These are phyloP conservation scores for Megalops atlanticus DNA, from an alignment of 2,113 vertebrate species.

Conservation along the genomic window DNA sequence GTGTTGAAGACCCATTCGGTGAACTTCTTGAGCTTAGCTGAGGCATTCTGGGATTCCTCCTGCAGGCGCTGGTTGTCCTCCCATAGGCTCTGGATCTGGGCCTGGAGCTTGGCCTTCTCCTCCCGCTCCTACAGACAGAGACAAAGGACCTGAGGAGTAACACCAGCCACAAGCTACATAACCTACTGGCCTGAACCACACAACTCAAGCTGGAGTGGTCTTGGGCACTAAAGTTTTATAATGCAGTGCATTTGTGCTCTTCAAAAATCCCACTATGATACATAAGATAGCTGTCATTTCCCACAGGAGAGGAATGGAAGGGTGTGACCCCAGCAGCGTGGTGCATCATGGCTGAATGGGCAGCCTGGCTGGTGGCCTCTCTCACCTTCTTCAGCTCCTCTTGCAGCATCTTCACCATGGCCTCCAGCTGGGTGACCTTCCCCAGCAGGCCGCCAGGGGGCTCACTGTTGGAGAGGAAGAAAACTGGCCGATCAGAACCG, in stretches of 20 bases:
- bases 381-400: constrained; percentile 95
- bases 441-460: constrained; percentile 87
- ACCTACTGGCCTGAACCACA: no score
- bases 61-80: constrained; percentile 96
- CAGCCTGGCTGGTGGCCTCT: not conserved
- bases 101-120: constrained; percentile 89
- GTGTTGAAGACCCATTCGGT: constrained; percentile 99
- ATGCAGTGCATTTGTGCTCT: no score
- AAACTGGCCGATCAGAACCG: not conserved
- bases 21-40: constrained; percentile 97
- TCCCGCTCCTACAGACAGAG: constrained; percentile 82
- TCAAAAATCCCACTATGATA: no score
- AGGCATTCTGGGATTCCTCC: constrained; percentile 94
- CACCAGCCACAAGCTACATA: no score
- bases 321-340: no score
- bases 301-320: no score
- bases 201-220: no score
- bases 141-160: not conserved
- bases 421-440: constrained; percentile 93
- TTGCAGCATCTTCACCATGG: constrained; percentile 94
- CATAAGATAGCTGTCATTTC: no score
- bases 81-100: constrained; percentile 90
- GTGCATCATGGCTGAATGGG: no score
- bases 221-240: no score
- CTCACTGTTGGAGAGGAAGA: constrained; percentile 70